Base-by-base conservation (phyloP, 2,888 invertebrate species). In the Phrixothrix hirtus region DNA sequence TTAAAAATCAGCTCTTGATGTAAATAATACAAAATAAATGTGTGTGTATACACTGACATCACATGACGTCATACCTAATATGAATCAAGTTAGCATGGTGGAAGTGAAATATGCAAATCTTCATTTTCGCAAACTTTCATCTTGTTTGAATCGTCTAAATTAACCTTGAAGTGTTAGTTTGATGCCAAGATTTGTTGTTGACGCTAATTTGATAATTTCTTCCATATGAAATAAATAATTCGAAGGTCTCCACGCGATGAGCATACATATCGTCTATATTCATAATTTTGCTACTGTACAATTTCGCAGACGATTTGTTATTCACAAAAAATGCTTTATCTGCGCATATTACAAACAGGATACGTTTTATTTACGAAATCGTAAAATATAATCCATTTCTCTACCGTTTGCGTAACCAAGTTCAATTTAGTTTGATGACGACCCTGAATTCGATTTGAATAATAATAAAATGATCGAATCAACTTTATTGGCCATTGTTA, bases 401-500 rank as follows among this genome's bases (percentile, higher is more conserved):
- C 16, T 47, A n/a, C 11, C 12, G 39, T 47, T 41, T 38, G 44
- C 26, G 37, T 43, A 50, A 43, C 39, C 26, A 31, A 38, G 26
- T 44, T 44, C 37, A 44, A 44, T 51, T 50, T 36, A 30, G 36
- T 46, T 34, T 35, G 29, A 35, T 51, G 45, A 31, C 43, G 36
- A 42, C 36, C 42, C 46, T 32, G 46, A 47, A 42, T 52, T 44
- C 38, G 50, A 38, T 51, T 51, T 51, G 39, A 46, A 52, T 52
- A 30, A 32, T 21, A 52, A 52, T 52, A 47, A 52, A 42, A 31
- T 27, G 37, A 38, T 16, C 31, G 37, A 52, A 42, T 47, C 52
- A 42, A 42, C 47, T 52, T 52, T 52, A 52, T 47, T 39, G 34
- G 31, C 46, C 32, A 52, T 52, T 52, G 52, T 52, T 52, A 29